Evolutionary conservation across 2,797 vertebrate genomes (phyloP).

Genomic region (Ciconia nigra): DNA sequence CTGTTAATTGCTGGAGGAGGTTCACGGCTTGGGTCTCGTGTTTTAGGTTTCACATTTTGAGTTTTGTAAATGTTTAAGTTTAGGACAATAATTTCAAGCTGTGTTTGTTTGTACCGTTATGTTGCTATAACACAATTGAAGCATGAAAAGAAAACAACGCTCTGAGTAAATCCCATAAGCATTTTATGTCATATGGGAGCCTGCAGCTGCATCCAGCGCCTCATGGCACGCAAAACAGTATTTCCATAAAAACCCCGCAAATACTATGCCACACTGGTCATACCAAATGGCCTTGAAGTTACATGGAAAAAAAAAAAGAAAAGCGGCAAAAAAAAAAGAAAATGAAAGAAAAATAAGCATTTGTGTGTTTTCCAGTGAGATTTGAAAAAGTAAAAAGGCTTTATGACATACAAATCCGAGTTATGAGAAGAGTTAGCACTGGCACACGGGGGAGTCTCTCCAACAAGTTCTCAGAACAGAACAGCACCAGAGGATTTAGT

Average conservation of each 20-base stretch:
- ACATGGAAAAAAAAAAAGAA: not conserved
- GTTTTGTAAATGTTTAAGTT: not conserved
- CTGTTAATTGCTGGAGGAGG: not conserved
- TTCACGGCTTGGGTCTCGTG: accelerated
- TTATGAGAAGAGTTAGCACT: not conserved
- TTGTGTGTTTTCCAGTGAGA: not conserved
- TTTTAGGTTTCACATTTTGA: not conserved
- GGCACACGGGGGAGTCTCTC: accelerated
- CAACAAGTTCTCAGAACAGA: accelerated
- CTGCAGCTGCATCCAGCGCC: not conserved
- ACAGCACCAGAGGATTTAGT: accelerated
- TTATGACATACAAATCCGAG: not conserved
- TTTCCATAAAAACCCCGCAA: accelerated
- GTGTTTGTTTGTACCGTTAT: not conserved
- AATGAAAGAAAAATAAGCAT: not conserved
- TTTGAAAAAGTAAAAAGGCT: not conserved
- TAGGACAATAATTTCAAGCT: not conserved
- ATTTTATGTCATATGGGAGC: accelerated
- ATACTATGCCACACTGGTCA: accelerated
- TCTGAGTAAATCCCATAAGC: not conserved
- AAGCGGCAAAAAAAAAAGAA: no score
- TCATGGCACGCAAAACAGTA: accelerated
- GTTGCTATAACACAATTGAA: not conserved
- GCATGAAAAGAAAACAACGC: accelerated
- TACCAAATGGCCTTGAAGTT: not conserved